Base-by-base conservation (phyloP, 1,140 invertebrate species). In the Cydia strobilella region DNA sequence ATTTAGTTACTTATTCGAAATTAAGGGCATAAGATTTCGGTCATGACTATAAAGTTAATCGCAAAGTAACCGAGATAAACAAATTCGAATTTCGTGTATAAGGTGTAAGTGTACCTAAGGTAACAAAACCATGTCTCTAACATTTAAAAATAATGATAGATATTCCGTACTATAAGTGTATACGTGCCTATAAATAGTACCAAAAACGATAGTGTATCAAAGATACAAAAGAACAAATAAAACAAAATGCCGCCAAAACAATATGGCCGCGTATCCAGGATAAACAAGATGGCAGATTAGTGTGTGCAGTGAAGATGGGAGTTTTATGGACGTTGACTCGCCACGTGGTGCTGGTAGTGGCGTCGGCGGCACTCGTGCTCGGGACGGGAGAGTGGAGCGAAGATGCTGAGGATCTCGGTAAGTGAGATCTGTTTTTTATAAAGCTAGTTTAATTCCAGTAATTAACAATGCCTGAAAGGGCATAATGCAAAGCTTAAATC, bases 341-440 rank as follows among this genome's bases (percentile, higher is more conserved):
- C 74, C 77, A 80, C 71, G 72, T 79, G 63, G 74, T 86, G 35
- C 54, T 90, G 63, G 77, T 79, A 20, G 48, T 82, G 66, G 76
- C 80, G 77, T 85, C 81, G 10, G 89, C 83, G 9, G 84, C 75
- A 10, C 73, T 86, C 54, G 88, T 86, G 25, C 69, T 79, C 6
- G 88, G 84, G 0, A 90, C 86, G 0, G 90, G 90, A 0, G 90
- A 92, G 74, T 92, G 90, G 90, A 92, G 83, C 63, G 90, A 92
- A 77, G 90, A 92, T 73, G 90, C 90, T 2, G 90, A 92, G 76
- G 90, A 92, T 77, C 82, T 92, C 75, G 90, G 90, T 92, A 80
- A 87, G 90, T 84, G 51, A 7, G 5, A 12, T 45, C 35, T 74
- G 23, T n/a, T 72, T 6, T 72, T 2, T 23, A 6, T 51, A 0